phyloP scores from a whole-genome alignment of 2,797 vertebrate species.

The Peromyscus melanophrys region DNA sequence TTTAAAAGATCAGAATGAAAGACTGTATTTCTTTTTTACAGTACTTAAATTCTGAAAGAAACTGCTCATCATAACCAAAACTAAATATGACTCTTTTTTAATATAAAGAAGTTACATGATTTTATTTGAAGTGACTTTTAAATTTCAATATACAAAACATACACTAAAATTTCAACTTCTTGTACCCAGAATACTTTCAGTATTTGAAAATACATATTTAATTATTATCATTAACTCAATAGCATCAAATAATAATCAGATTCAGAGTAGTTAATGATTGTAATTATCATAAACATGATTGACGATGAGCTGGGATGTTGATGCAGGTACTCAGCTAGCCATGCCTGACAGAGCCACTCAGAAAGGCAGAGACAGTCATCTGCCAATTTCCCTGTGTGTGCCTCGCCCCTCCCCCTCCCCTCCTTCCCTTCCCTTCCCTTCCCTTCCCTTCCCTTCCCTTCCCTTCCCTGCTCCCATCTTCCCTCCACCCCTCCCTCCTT shows the following conservation, averaged over 20 bases:
- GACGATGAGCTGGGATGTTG: background rate
- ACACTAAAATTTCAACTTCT: background rate
- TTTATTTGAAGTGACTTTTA: background rate
- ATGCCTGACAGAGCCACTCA: background rate
- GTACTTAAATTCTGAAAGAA: background rate
- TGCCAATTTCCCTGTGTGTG: background rate
- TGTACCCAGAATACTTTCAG: background rate
- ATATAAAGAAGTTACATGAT: background rate
- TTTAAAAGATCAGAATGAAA: background rate
- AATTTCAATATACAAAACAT: slow-evolving; percentile 16
- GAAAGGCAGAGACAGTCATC: background rate
- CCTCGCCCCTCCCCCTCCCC: too few species aligned
- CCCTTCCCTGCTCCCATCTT: too few species aligned
- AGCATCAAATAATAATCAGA: background rate
- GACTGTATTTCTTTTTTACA: background rate
- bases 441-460: too few species aligned
- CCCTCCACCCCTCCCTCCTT: too few species aligned
- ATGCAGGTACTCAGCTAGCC: background rate
- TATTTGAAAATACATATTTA: background rate
- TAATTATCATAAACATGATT: background rate
- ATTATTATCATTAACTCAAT: background rate
- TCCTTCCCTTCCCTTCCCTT: too few species aligned
- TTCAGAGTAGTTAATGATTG: background rate
- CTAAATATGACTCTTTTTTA: slow-evolving; percentile 28
- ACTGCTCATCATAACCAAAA: background rate